Percentiles rank a stretch among this genome's conserved stretches.
These are phyloP conservation scores for Rhineura floridana DNA, from an alignment of 2,113 vertebrate genomes.

Conservation along the genomic window DNA sequence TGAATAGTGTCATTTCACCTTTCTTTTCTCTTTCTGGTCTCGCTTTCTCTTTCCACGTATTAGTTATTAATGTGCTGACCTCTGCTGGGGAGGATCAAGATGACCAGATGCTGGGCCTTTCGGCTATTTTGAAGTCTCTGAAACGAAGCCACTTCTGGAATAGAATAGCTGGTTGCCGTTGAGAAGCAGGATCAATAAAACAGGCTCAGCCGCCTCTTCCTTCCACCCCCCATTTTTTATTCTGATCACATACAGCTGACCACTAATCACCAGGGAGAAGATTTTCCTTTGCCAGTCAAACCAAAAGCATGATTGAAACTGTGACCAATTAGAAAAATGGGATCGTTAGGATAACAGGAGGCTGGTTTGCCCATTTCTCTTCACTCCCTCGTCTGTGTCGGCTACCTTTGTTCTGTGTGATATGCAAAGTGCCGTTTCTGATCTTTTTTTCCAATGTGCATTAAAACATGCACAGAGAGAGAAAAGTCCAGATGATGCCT, in stretches of 20 bases:
- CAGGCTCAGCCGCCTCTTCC: neutral
- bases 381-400: neutral
- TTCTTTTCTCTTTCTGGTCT: neutral
- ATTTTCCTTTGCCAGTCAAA: neutral
- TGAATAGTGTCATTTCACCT: no score
- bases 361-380: neutral
- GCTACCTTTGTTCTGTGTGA: constrained; percentile 22
- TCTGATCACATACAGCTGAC: neutral
- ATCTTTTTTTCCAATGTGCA: constrained; percentile 7
- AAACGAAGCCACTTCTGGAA: neutral
- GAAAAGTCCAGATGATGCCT: neutral
- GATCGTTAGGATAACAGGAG: neutral
- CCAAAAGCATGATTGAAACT: fast-evolving
- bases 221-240: neutral
- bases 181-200: neutral
- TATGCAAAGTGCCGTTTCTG: neutral
- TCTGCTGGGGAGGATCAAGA: constrained; percentile 61
- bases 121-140: neutral
- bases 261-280: neutral
- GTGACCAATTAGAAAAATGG: neutral
- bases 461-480: neutral
- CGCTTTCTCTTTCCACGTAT: neutral
- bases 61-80: constrained; percentile 68
- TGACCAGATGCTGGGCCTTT: constrained; percentile 25
- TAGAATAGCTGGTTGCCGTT: neutral